phyloP scores from a whole-genome alignment of 2,797 vertebrate genomes.

The Melanotaenia pygmaea region DNA sequence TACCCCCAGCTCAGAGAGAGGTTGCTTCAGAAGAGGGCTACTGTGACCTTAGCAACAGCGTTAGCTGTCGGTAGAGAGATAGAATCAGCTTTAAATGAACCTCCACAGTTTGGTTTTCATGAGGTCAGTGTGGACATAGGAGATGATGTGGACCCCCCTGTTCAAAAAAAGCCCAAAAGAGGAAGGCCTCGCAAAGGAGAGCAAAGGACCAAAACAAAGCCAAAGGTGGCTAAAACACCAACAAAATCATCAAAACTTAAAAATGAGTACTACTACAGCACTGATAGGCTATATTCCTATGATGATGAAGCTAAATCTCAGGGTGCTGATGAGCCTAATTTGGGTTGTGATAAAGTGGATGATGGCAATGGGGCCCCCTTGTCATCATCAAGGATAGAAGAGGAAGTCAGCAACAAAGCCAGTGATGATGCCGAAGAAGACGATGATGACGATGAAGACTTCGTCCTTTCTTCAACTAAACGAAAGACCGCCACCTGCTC shows the following conservation, averaged over 20 bases:
- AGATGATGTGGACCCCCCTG: slow-evolving; percentile 50
- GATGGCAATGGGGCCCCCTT: background rate
- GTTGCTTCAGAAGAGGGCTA: slow-evolving; percentile 46
- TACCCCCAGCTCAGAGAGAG: slow-evolving; percentile 54
- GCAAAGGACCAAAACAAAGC: slow-evolving; percentile 7
- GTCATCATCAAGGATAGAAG: slow-evolving; percentile 2
- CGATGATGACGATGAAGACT: slow-evolving; percentile 26
- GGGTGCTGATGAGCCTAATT: background rate
- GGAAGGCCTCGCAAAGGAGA: slow-evolving; percentile 60
- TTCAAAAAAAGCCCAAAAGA: slow-evolving; percentile 51
- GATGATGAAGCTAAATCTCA: slow-evolving; percentile 4
- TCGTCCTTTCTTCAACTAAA: background rate
- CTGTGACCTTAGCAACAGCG: slow-evolving; percentile 57
- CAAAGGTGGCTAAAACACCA: background rate
- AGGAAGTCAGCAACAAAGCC: slow-evolving; percentile 8
- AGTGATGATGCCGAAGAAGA: slow-evolving; percentile 6
- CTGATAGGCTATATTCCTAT: slow-evolving; percentile 19
- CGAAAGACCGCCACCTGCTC: slow-evolving; percentile 52
- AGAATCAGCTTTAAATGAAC: slow-evolving; percentile 37
- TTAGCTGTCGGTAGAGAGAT: slow-evolving; percentile 60
- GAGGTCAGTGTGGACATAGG: slow-evolving; percentile 67
- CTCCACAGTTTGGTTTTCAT: slow-evolving; percentile 47
- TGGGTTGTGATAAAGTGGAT: background rate
- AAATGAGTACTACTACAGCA: slow-evolving; percentile 42
- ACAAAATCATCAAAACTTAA: slow-evolving; percentile 8